phyloP scores from a whole-genome alignment of 2,888 invertebrate genomes.

The Drosophila eohydei region DNA sequence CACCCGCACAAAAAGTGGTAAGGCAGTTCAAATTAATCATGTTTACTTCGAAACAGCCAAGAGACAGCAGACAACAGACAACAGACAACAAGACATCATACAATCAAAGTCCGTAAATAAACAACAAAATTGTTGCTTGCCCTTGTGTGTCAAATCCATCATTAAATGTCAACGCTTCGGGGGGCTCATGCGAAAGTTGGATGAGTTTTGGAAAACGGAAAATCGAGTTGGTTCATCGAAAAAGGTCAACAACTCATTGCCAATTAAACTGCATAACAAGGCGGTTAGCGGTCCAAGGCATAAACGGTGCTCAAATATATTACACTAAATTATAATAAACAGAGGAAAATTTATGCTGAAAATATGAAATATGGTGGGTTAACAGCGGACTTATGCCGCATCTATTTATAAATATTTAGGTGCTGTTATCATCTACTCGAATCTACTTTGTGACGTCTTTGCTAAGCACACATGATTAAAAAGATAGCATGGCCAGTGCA shows the following conservation, averaged over 20 bases:
- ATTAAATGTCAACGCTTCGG: constrained; percentile 84
- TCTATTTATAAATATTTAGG: constrained; percentile 7
- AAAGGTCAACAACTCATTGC: constrained; percentile 77
- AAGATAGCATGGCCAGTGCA: constrained; percentile 25
- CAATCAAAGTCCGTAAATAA: constrained; percentile 35
- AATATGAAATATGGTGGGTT: background rate
- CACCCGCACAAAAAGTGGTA: constrained; percentile 64
- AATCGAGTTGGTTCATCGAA: constrained; percentile 47
- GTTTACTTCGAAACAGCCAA: constrained; percentile 37
- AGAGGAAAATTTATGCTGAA: background rate
- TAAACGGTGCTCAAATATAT: constrained; percentile 1
- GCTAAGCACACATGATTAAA: constrained; percentile 31
- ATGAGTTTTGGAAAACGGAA: constrained; percentile 39
- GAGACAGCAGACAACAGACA: constrained; percentile 23
- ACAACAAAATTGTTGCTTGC: constrained; percentile 73
- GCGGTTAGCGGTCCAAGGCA: constrained; percentile 14
- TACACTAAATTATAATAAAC: too few relatives aligned
- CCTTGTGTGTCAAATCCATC: constrained; percentile 85
- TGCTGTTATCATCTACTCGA: constrained; percentile 2
- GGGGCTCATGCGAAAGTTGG: constrained; percentile 68
- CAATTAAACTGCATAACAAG: constrained; percentile 71
- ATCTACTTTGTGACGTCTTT: constrained; percentile 24
- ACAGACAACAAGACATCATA: constrained; percentile 27
- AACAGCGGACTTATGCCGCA: background rate
- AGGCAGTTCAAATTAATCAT: constrained; percentile 68